phyloP scores from a whole-genome alignment of 2,888 invertebrate genomes.

The Antheraea yamamai region DNA sequence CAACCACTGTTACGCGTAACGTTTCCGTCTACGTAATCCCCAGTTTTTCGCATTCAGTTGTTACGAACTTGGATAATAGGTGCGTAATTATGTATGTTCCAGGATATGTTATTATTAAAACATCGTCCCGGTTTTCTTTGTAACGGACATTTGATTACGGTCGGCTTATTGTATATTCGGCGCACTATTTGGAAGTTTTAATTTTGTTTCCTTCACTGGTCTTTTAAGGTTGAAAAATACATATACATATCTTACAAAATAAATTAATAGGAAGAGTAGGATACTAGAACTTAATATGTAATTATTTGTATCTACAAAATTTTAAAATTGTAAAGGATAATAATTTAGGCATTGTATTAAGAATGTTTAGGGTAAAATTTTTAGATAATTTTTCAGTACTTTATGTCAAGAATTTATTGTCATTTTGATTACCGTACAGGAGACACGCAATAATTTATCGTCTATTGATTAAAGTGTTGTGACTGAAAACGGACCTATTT shows the following conservation, averaged over 20 bases:
- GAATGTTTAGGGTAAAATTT: background rate
- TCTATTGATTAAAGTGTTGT: background rate
- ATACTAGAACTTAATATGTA: too few species aligned
- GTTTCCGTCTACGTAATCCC: background rate
- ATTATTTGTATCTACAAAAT: too few species aligned
- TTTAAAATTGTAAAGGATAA: too few species aligned
- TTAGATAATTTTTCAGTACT: background rate
- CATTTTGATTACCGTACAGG: background rate
- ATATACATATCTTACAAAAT: too few species aligned
- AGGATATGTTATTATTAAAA: background rate
- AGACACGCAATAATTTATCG: background rate
- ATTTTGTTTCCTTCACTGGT: background rate
- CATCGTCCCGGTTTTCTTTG: background rate
- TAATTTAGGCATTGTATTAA: too few species aligned
- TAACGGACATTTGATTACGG: background rate
- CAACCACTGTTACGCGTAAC: background rate
- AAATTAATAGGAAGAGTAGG: too few species aligned
- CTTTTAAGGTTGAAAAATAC: background rate
- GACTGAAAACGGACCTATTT: background rate
- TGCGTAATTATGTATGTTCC: background rate
- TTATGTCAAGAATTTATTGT: background rate
- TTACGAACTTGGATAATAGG: too few species aligned
- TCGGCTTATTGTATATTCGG: background rate
- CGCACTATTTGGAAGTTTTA: background rate
- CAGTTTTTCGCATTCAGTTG: background rate